Evolutionary conservation across 2,797 vertebrate genomes (phyloP).

Genomic region (Enteromius viviparus): DNA sequence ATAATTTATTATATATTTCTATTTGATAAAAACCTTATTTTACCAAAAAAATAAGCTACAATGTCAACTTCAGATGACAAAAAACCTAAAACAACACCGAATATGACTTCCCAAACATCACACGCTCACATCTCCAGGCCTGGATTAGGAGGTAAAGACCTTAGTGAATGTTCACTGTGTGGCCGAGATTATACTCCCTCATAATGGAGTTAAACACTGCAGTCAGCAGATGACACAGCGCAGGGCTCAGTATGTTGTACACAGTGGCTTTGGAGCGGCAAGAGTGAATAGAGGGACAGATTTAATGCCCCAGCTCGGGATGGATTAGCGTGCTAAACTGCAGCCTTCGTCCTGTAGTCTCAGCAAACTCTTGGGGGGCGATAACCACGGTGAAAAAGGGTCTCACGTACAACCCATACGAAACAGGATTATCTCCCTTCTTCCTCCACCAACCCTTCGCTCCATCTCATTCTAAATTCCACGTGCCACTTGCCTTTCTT

Average conservation of each 20-base stretch:
- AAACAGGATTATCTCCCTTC: conserved; percentile 50
- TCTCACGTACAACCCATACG: conserved; percentile 39
- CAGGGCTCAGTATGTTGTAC: conserved; percentile 57
- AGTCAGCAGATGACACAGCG: conserved; percentile 56
- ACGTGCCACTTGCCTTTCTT: neutral
- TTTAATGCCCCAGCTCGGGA: conserved; percentile 52
- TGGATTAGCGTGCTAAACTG: conserved; percentile 57
- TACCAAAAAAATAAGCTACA: neutral
- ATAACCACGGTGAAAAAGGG: conserved; percentile 36
- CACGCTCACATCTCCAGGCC: conserved; percentile 35
- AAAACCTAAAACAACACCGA: conserved; percentile 15
- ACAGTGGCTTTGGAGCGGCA: conserved; percentile 42
- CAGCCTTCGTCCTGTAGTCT: conserved; percentile 45
- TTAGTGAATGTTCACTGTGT: conserved; percentile 52
- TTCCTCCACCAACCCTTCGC: conserved; percentile 49
- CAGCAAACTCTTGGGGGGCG: conserved; percentile 46
- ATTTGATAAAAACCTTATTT: neutral
- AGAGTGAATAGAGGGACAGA: conserved; percentile 55
- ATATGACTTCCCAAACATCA: conserved; percentile 48
- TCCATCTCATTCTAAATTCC: conserved; percentile 1
- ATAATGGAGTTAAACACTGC: conserved; percentile 58
- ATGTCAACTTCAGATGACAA: neutral
- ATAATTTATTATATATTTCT: conserved; percentile 41
- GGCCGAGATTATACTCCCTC: conserved; percentile 58
- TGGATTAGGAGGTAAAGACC: conserved; percentile 56